Evolutionary conservation across 2,888 invertebrate genomes (phyloP).

Genomic region (Caenorhabditis sp.): DNA sequence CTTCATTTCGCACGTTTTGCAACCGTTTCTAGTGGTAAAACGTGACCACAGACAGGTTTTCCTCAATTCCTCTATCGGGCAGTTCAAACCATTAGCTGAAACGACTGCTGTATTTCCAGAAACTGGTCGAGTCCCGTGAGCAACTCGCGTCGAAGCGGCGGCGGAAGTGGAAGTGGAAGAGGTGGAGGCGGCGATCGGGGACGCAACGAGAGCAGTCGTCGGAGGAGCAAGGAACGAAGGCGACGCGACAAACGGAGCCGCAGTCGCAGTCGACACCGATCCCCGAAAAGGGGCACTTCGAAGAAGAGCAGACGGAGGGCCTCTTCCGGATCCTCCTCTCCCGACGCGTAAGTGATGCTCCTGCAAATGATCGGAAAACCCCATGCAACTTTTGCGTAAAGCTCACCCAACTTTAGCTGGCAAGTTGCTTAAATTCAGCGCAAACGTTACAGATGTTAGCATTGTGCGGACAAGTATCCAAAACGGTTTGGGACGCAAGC

Average conservation of each 20-base stretch:
- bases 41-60: too few relatives aligned
- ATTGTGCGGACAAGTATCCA: too few relatives aligned
- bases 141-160: conserved; percentile 2
- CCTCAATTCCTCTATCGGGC: too few relatives aligned
- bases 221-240: conserved; percentile 44
- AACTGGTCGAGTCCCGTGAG: conserved; percentile 15
- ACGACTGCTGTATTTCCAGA: conserved; percentile 9
- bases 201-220: conserved; percentile 25
- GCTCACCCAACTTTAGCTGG: too few relatives aligned
- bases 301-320: conserved; percentile 37
- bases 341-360: conserved; percentile 49
- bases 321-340: conserved; percentile 45
- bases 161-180: conserved; percentile 5
- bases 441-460: too few relatives aligned
- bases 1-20: too few relatives aligned
- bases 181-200: conserved; percentile 17
- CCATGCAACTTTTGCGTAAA: too few relatives aligned
- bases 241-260: conserved; percentile 32
- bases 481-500: too few relatives aligned
- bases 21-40: too few relatives aligned
- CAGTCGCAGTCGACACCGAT: conserved; percentile 41
- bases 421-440: too few relatives aligned
- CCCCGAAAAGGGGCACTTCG: conserved; percentile 40
- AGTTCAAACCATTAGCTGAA: too few relatives aligned
- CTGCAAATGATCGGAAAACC: too few relatives aligned